Conservation (phyloP, 2,113 vertebrate species). For the Tachysurus vachellii region DNA sequence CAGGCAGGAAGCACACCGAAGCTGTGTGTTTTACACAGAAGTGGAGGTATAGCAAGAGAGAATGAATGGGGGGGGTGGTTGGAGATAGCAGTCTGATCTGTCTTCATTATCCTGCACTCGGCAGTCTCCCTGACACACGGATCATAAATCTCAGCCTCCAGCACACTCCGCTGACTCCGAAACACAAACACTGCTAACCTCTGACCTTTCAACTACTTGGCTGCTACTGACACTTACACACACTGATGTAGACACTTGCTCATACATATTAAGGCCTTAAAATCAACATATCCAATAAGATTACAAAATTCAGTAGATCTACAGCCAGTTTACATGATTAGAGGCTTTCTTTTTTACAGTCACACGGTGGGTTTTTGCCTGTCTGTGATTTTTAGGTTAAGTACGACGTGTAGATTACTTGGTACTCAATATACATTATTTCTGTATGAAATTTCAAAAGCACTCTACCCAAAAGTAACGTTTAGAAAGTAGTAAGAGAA, state of each 20-base stretch:
- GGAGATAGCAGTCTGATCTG: conserved; percentile 74
- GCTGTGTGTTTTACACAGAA: conserved; percentile 1
- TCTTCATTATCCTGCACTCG: conserved; percentile 79
- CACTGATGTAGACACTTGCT: conserved; percentile 30
- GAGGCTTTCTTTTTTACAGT: neutral
- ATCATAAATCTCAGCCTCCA: conserved; percentile 79
- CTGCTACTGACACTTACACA: conserved; percentile 71
- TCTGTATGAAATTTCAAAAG: neutral
- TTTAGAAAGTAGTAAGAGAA: conserved; percentile 8
- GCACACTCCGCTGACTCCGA: conserved; percentile 80
- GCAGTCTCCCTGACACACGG: conserved; percentile 75
- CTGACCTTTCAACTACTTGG: conserved; percentile 71
- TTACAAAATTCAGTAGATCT: neutral
- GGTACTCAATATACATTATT: neutral
- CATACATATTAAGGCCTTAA: neutral
- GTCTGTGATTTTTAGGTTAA: neutral
- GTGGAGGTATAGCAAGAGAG: neutral
- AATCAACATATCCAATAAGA: neutral
- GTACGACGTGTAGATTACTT: neutral
- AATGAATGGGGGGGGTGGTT: neutral
- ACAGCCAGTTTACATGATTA: neutral
- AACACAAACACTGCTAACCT: conserved; percentile 81
- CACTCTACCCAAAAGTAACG: neutral
- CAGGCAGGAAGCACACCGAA: neutral
- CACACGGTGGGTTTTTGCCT: too few species aligned